Evolutionary conservation across 23 tunicate genomes (phyloP), one percentile per base, ranked within the genome.

Genomic region (Clavelina lepadiformis): DNA sequence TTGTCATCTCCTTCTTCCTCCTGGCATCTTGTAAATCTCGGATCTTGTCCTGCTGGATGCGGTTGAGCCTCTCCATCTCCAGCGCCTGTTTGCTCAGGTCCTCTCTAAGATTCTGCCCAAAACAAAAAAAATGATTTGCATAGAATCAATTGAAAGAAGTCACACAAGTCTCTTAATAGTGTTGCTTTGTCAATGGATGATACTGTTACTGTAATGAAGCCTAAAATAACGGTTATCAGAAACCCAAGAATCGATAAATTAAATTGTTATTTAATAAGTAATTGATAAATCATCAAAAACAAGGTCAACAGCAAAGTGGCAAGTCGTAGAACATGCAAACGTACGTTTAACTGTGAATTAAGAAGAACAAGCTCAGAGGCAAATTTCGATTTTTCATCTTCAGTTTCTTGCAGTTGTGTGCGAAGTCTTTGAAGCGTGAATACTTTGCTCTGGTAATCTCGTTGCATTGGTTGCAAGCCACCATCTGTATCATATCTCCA

Each of bases 21-120:
- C 96, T 67, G 1, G 96, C 96, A 36, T 79, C 87, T 52, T 87
- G 96, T 5, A 87, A 49, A 46, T 47, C 82, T 31, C 87, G 58
- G 29, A 87, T 51, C 60, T 80, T 79, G 45, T 87, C 96, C 45
- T 87, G 96, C 58, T 80, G 86, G 5, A 79, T 52, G 3, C 96
- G 71, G 46, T 74, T 87, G 50, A 79, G 28, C 26, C 61, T 75
- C 54, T 87, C 96, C 66, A 71, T 71, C 0, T 41, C 63, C 59
- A 87, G 52, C 58, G 20, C 74, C 58, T 67, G 82, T 50, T 79
- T 73, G 76, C 73, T 87, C 53, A 87, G 38, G 47, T 79, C 87
- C 33, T 79, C 82, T 44, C 76, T 63, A 11, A 73, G 66, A 35
- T 67, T 58, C 96, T 87, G 33, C 24, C 34, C 38, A 54, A 33